Evolutionary conservation across 2,888 invertebrate species (phyloP), one percentile per base, ranked within the genome.

Genomic region (Parapristionchus giblindavisi): DNA sequence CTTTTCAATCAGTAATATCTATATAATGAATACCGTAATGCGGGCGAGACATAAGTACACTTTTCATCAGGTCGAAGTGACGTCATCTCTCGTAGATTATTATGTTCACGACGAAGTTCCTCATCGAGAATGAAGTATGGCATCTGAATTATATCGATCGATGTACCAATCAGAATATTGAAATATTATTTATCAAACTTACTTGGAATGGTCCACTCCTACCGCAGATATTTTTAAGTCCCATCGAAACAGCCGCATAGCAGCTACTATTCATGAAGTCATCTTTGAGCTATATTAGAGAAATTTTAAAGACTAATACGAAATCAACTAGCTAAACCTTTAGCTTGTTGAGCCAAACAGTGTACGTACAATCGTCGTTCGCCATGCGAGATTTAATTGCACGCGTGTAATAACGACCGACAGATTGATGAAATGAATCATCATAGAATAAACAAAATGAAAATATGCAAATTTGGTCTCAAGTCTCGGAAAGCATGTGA

Each of bases 111-210:
- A n/a, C 63, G 63, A 14, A 65, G 29, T 11, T 65, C 63, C 24
- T 65, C 63, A 21, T 65, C 63, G 43, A 65, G 63, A 43, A 65
- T 65, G 17, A 65, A 65, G 29, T 65, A 65, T 2, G 63, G 63
- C 8, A 65, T 24, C 63, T 65, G 11, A 65, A 63, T 14, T 6
- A 24, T 11, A 56, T 17, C 8, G 4, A 56, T n/a, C 17, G 29
- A 56, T 27, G 29, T 52, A 52, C 52, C n/a, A 6, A 3, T 29
- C 24, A 0, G 0, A 27, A 29, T 56, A 1, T 8, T 43, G 43
- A 61, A 56, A 17, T 29, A 56, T 8, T 56, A 14, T 3, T 2
- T 21, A 4, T 29, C 17, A 1, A 1, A 3, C 63, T 65, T 8
- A 65, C 63, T 27, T 32, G 63, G n/a, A 65, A 65, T 29, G 63